These are phyloP conservation scores for Vandiemenella viatica DNA, from an alignment of 2,888 invertebrate genomes.

Conservation along the genomic window DNA sequence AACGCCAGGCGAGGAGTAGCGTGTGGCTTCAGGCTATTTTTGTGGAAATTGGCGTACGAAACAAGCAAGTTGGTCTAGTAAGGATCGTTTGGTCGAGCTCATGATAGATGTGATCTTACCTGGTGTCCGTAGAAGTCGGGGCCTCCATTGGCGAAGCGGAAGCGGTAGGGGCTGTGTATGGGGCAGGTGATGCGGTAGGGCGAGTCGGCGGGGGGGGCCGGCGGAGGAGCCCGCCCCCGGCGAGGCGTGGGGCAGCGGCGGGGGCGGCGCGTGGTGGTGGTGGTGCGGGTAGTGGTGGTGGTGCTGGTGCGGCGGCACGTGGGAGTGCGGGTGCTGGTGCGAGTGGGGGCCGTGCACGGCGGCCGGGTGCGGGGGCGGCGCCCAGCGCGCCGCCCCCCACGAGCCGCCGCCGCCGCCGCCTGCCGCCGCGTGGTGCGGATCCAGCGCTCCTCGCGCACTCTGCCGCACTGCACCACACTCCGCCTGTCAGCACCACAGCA, in stretches of 20 bases:
- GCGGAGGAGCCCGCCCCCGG: slow-evolving; percentile 4
- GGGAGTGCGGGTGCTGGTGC: not conserved
- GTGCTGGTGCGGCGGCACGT: not conserved
- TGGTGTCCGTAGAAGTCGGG: slow-evolving; percentile 30
- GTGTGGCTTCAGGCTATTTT: too few relatives aligned
- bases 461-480: not conserved
- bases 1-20: too few relatives aligned
- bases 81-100: too few relatives aligned
- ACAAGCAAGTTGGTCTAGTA: too few relatives aligned
- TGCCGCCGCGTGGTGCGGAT: not conserved
- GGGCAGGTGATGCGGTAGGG: slow-evolving; percentile 41
- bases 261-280: slow-evolving; percentile 7
- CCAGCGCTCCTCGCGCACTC: not conserved
- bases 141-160: slow-evolving; percentile 38
- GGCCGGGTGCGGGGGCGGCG: not conserved
- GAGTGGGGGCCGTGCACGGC: slow-evolving; percentile 1
- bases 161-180: slow-evolving; percentile 60
- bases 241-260: slow-evolving; percentile 7
- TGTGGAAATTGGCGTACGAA: too few relatives aligned
- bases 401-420: not conserved
- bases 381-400: not conserved
- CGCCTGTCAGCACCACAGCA: too few relatives aligned
- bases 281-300: not conserved
- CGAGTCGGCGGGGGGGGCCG: slow-evolving; percentile 8
- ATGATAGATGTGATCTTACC: too few relatives aligned